phyloP scores from a whole-genome alignment of 64 coral and sea anemone genomes.

The Hydrozoanthus tunicans region DNA sequence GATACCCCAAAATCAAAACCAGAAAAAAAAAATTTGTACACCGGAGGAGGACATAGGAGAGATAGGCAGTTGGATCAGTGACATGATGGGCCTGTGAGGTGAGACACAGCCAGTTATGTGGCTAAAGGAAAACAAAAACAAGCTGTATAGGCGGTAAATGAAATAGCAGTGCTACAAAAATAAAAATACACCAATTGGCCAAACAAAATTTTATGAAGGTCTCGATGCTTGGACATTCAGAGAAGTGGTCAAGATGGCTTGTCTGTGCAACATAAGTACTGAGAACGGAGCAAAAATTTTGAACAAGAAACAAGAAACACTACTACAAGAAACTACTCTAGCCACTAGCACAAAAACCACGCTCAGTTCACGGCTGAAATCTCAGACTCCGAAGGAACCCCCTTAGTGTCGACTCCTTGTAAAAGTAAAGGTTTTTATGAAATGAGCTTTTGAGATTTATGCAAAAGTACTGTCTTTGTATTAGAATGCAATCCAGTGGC shows the following conservation, averaged over 20 bases:
- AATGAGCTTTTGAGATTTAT: too few species aligned
- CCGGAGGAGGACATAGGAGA: not conserved
- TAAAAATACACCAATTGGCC: constrained; percentile 46
- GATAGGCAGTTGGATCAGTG: too few species aligned
- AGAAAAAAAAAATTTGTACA: not conserved
- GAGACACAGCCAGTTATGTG: not conserved
- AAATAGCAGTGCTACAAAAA: constrained; percentile 32
- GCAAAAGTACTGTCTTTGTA: too few species aligned
- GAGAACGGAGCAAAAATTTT: constrained; percentile 58
- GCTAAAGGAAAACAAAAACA: not conserved
- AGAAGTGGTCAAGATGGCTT: constrained; percentile 47
- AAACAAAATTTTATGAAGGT: constrained; percentile 53
- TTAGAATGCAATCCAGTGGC: too few species aligned
- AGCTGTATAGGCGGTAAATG: not conserved
- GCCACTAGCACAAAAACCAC: too few species aligned
- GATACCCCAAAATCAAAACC: not conserved
- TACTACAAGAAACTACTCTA: too few species aligned
- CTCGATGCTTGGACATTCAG: constrained; percentile 53
- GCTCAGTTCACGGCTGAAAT: too few species aligned
- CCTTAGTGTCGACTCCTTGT: too few species aligned
- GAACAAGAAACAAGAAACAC: not conserved
- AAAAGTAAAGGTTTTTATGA: too few species aligned
- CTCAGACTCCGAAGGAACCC: too few species aligned
- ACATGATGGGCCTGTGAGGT: not conserved
- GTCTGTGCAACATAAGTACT: constrained; percentile 63